Base-by-base conservation (phyloP, 1,140 invertebrate genomes). In the Drosophila paulistorum region DNA sequence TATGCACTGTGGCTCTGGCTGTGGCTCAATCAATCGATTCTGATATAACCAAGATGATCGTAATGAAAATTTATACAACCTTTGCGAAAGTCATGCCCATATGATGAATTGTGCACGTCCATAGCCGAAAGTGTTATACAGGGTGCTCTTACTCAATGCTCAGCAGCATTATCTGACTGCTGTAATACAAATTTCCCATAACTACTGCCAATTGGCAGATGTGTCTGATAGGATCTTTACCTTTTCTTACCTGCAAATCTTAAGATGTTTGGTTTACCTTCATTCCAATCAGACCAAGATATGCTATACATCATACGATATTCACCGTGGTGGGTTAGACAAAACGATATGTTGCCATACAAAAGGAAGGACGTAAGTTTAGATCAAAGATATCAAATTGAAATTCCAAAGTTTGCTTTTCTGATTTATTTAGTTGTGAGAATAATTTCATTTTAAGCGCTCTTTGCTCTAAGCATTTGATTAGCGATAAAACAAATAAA, bases 61-160 rank as follows among this genome's bases (percentile, higher is more conserved):
- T 81, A 89, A 89, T 81, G 81, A 79, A 89, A 51, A 89, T 85
- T 90, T 90, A 89, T 89, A 85, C 70, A 58, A n/a, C 23, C 39
- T 17, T 35, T 48, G 42, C 33, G 13, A 20, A 26, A 51, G 51
- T 26, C 61, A 76, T 59, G 45, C 63, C 39, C 71, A 48, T 69
- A 83, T 75, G 74, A 81, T 76, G 70, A 60, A 74, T 74, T 71
- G 70, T 41, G 20, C 23, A 7, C 37, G 54, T 13, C 39, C 26
- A 70, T 14, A 48, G 20, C 66, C 64, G 33, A 74, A 81, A 74
- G 62, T 51, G 41, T 17, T 45, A 71, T 81, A 89, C 85, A 89
- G 85, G 85, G 85, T 90, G 85, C 35, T 42, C 48, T 0, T 1
- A 1, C 9, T 7, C 7, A 35, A 51, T 51, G 33, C 20, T 13